Evolutionary conservation across 2,888 invertebrate species (phyloP), one percentile per base, ranked within the genome.

Genomic region (Corbicula japonica): DNA sequence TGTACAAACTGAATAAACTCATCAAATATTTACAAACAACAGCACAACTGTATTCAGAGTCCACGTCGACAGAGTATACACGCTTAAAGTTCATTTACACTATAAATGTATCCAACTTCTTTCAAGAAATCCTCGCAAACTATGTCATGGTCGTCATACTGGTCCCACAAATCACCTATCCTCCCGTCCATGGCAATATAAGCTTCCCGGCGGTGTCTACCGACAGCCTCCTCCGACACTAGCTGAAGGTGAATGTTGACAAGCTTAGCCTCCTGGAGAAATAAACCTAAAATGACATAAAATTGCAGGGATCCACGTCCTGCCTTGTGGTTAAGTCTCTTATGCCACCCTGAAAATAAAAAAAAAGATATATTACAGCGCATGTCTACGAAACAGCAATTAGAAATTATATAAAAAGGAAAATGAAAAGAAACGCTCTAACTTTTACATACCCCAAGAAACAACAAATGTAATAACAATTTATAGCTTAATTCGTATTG

Each of bases 271-370:
- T 35, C 44, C 28, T 23, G 15, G 23, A 21, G 41, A 41, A 61
- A 10, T 15, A 61, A 38, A 6, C 21, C 4, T 41, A 35, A 21
- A 38, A 54, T 6, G 10, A 61, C 32, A 30, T 61, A 61, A 30
- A 61, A 61, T n/a, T 35, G 18, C 61, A 61, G 23, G 6, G 35
- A 38, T 2, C 38, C 61, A 10, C 18, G 21, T 34, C 61, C n/a
- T 15, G 61, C 61, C 5, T 26, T 61, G 38, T 34, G 21, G 23
- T 41, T 61, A 28, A 61, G 61, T 3, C 28, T n/a, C n/a, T n/a
- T 58, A 35, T 58, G 58, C 26, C 30, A 58, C 2, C 58, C 58
- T 58, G 58, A 58, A 58, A 58, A 4, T n/a, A 54, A 6, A 58
- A n/a, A 5, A 8, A 23, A 58, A 48, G 8, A n/a, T n/a, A n/a